phyloP scores from a whole-genome alignment of 1,140 invertebrate genomes.

The Zaprionus nigranus region DNA sequence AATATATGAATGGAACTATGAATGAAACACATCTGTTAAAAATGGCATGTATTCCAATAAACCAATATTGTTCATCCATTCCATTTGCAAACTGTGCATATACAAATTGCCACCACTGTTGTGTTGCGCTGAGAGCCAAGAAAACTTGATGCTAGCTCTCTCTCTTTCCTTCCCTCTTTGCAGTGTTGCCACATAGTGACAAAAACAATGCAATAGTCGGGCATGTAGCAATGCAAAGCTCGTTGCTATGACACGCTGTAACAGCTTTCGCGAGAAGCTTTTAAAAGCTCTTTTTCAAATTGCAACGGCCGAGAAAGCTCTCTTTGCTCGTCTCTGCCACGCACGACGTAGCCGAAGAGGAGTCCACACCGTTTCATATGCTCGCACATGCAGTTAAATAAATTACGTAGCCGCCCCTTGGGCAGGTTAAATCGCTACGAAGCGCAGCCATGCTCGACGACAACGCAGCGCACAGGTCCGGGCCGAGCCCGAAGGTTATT shows the following conservation, averaged over 20 bases:
- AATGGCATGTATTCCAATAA: too few species aligned
- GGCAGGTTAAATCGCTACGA: slow-evolving; percentile 37
- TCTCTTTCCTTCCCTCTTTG: neutral
- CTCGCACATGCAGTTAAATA: slow-evolving; percentile 36
- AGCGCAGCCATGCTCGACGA: slow-evolving; percentile 35
- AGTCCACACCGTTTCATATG: neutral
- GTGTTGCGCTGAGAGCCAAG: neutral
- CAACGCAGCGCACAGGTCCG: slow-evolving; percentile 6
- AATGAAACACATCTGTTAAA: too few species aligned
- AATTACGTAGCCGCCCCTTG: slow-evolving; percentile 43
- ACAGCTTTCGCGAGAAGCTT: neutral
- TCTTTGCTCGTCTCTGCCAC: neutral
- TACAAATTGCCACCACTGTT: neutral
- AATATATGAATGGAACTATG: too few species aligned
- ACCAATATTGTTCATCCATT: neutral
- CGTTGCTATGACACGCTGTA: neutral
- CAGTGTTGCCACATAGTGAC: slow-evolving; percentile 15
- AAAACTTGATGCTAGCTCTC: neutral
- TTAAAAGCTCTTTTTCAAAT: neutral
- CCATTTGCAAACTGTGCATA: neutral
- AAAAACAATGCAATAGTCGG: neutral
- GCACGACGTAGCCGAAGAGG: neutral
- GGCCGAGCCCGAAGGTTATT: slow-evolving; percentile 25
- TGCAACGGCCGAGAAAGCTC: neutral
- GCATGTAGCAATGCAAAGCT: slow-evolving; percentile 10